Evolutionary conservation across 64 coral and sea anemone genomes (phyloP), one percentile per base, ranked within the genome.

Genomic region (Catalaphyllia jardinei): DNA sequence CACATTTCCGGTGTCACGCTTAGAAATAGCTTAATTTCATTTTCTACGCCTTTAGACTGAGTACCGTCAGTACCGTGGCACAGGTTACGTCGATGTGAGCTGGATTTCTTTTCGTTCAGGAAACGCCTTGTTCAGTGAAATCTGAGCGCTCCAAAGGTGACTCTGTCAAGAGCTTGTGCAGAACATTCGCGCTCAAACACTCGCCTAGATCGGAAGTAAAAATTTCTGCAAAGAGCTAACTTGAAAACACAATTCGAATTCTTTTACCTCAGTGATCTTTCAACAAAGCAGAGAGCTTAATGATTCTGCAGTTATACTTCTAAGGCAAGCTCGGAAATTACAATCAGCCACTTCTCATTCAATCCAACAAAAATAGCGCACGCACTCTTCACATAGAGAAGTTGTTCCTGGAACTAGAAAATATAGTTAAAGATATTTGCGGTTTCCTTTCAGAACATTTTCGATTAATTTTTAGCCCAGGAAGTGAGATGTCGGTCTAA

Each of bases 61-160:
- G 54, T 22, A 19, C 20, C 7, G 2, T 62, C 11, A 57, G 54
- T 22, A 19, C 20, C 7, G 2, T 8, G 24, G 24, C 25, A 10
- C 10, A 7, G n/a, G 10, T 28, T 69, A 5, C 8, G 22, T 25
- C 8, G 25, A 22, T 22, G n/a, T 27, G 57, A 42, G 31, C 38
- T 12, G 60, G 28, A 46, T 46, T 24, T 46, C 7, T 71, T 2
- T 71, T 50, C 67, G 10, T 46, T 24, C 8, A 11, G 62, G 81
- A 85, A 71, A 85, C 81, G 81, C 81, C 81, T 39, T 71, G 4
- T 22, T 15, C 3, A 35, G 33, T n/a, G 61, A 50, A 83, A 50
- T 31, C 12, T 16, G 61, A 65, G 60, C 15, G 10, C 54, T 57
- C 12, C 15, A 57, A 1, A 57, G 54, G 42, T 46, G 42, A 8